Conservation (phyloP, 2,113 vertebrate genomes). For the Myrmecophaga tridactyla region DNA sequence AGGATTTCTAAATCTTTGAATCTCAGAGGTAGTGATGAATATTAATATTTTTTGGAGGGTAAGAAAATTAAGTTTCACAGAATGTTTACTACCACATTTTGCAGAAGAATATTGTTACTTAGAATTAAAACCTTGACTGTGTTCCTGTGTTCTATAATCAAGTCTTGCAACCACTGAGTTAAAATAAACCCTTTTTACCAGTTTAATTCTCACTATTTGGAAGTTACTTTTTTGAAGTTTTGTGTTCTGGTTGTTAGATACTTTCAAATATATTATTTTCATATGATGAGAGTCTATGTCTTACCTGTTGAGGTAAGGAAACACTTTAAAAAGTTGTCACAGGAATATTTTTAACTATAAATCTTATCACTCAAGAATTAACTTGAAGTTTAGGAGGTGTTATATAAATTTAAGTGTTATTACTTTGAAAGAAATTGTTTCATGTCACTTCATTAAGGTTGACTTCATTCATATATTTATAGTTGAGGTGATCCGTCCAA, state of each 20-base stretch:
- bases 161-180: background rate
- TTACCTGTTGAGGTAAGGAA: background rate
- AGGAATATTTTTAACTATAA: background rate
- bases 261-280: background rate
- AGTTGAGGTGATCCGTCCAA: background rate
- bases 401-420: conserved; percentile 8
- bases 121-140: background rate
- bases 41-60: background rate
- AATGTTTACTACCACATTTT: conserved; percentile 10
- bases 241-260: background rate
- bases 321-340: background rate
- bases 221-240: background rate
- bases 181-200: conserved; percentile 2
- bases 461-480: background rate
- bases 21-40: background rate
- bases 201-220: conserved; percentile 31
- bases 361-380: background rate
- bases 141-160: background rate
- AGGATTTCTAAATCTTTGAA: background rate
- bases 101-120: background rate
- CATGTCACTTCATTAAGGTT: background rate
- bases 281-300: background rate
- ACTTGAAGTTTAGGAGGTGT: conserved; percentile 16
- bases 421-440: background rate
- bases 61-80: conserved; percentile 17